phyloP scores from a whole-genome alignment of 1,140 invertebrate species.

The Drosophila dunni region DNA sequence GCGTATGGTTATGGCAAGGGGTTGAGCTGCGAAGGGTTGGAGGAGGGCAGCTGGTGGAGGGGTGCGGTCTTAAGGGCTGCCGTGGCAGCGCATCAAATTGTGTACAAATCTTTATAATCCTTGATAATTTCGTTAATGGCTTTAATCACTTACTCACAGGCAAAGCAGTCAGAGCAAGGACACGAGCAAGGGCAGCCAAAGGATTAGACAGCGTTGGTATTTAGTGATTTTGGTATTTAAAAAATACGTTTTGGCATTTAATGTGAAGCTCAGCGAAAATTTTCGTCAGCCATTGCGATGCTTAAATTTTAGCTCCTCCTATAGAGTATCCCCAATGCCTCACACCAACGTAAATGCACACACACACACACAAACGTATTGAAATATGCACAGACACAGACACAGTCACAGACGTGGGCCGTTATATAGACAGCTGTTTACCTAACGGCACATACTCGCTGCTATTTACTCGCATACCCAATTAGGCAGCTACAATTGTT shows the following conservation, averaged over 20 bases:
- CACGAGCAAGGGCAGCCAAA: slow-evolving; percentile 44
- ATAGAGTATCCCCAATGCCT: slow-evolving; percentile 34
- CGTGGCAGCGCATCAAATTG: slow-evolving; percentile 65
- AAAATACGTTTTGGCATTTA: slow-evolving; percentile 57
- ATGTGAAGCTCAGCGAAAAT: slow-evolving; percentile 33
- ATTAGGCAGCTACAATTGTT: slow-evolving; percentile 82
- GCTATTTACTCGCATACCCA: slow-evolving; percentile 64
- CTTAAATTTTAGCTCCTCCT: slow-evolving; percentile 67
- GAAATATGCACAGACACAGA: background rate
- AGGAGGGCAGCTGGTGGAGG: background rate
- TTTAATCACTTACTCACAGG: slow-evolving; percentile 81
- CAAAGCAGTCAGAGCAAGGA: background rate
- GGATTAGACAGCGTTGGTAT: slow-evolving; percentile 43
- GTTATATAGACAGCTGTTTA: slow-evolving; percentile 57
- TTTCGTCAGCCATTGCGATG: slow-evolving; percentile 66
- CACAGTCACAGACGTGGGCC: background rate
- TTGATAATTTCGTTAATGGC: slow-evolving; percentile 84
- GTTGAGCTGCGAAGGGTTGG: background rate
- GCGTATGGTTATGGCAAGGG: slow-evolving; percentile 13
- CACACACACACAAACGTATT: slow-evolving; percentile 13
- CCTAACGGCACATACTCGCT: slow-evolving; percentile 55
- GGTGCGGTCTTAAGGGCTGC: background rate
- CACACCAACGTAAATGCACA: slow-evolving; percentile 45
- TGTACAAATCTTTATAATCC: slow-evolving; percentile 83
- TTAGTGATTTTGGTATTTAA: slow-evolving; percentile 34